Evolutionary conservation across 2,797 vertebrate genomes (phyloP).

Genomic region (Argyrosomus regius): DNA sequence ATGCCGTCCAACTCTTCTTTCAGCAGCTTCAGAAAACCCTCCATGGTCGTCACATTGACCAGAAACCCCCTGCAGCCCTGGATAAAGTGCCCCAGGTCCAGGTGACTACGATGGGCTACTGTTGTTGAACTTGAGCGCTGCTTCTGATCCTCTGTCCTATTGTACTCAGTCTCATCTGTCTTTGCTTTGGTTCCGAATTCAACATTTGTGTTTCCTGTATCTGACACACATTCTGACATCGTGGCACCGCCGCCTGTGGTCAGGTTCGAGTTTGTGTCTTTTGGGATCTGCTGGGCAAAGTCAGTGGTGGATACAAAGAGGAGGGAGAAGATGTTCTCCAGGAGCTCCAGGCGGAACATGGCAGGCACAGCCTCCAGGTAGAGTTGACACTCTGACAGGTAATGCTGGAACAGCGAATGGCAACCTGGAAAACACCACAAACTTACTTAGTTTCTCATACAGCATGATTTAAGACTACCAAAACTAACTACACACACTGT

Average conservation of each 20-base stretch:
- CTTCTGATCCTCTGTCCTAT: slow-evolving; percentile 46
- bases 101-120: slow-evolving; percentile 61
- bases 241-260: slow-evolving; percentile 3
- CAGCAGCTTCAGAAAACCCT: slow-evolving; percentile 91
- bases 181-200: slow-evolving; percentile 55
- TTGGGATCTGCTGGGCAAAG: slow-evolving; percentile 80
- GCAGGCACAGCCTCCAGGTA: slow-evolving; percentile 89
- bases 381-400: slow-evolving; percentile 91
- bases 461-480: background rate
- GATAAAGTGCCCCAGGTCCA: slow-evolving; percentile 89
- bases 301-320: slow-evolving; percentile 92
- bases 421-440: slow-evolving; percentile 78
- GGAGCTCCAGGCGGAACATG: slow-evolving; percentile 92
- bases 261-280: slow-evolving; percentile 26
- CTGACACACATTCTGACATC: slow-evolving; percentile 39
- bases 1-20: slow-evolving; percentile 91
- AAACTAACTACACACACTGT: background rate
- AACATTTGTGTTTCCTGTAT: slow-evolving; percentile 62
- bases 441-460: no score
- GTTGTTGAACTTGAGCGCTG: slow-evolving; percentile 22
- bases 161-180: slow-evolving; percentile 63
- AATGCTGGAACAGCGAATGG: slow-evolving; percentile 87
- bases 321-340: slow-evolving; percentile 98
- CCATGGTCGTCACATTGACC: slow-evolving; percentile 87
- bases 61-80: slow-evolving; percentile 89